phyloP scores from a whole-genome alignment of 2,888 invertebrate genomes.

The Charanyca ferruginea region DNA sequence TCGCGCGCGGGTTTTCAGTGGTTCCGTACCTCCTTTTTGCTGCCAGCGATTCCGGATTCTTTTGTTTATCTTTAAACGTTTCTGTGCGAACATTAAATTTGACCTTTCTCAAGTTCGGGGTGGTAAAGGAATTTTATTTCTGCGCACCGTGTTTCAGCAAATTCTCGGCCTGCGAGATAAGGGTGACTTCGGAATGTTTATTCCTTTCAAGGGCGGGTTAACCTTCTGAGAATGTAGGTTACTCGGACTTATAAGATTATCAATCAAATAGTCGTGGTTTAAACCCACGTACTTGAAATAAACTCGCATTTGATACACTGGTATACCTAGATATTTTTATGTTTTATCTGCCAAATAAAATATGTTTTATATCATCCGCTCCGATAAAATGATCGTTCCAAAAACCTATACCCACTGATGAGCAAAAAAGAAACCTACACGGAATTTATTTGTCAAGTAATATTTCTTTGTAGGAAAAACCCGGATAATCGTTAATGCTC shows the following conservation, averaged over 20 bases:
- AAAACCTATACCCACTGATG: constrained; percentile 68
- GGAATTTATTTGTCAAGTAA: constrained; percentile 88
- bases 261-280: constrained; percentile 35
- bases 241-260: constrained; percentile 38
- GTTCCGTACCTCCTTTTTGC: constrained; percentile 59
- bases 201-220: constrained; percentile 43
- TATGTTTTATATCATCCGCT: constrained; percentile 26
- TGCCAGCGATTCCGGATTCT: constrained; percentile 53
- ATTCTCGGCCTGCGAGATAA: constrained; percentile 50
- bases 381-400: constrained; percentile 58
- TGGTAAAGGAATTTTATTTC: constrained; percentile 53
- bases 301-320: background rate
- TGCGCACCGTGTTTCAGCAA: constrained; percentile 41
- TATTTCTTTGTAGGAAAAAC: constrained; percentile 85
- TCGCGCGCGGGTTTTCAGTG: constrained; percentile 52
- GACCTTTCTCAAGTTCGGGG: constrained; percentile 57
- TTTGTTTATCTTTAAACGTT: constrained; percentile 64
- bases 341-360: constrained; percentile 24
- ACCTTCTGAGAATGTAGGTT: constrained; percentile 28
- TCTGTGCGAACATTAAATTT: constrained; percentile 59
- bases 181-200: constrained; percentile 53
- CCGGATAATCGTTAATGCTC: constrained; percentile 88
- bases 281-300: constrained; percentile 1
- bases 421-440: constrained; percentile 80
- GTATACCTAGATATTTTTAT: constrained; percentile 1